Evolutionary conservation across 2,113 vertebrate species (phyloP).

Genomic region (Tetrao urogallus): DNA sequence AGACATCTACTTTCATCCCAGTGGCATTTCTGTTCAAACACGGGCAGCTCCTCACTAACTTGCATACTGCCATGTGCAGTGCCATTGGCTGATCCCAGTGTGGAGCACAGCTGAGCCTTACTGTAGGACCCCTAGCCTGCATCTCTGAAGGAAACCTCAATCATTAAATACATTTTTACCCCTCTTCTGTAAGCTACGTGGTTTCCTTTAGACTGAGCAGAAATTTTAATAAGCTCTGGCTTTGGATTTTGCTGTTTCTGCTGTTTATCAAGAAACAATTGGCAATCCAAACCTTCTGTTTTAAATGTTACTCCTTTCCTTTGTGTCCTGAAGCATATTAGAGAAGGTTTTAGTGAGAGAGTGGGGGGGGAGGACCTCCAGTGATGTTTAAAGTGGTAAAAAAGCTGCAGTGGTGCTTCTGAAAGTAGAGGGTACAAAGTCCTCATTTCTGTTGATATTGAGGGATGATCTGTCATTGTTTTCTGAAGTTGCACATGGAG

Average conservation of each 20-base stretch:
- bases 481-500: not conserved
- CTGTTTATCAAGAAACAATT: constrained; percentile 2
- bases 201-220: constrained; percentile 13
- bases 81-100: constrained; percentile 51
- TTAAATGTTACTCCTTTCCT: constrained; percentile 17
- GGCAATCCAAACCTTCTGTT: not conserved
- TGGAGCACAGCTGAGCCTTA: constrained; percentile 13
- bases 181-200: not conserved
- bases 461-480: not conserved
- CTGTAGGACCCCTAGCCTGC: not conserved
- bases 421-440: not conserved
- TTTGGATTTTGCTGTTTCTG: constrained; percentile 19
- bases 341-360: not conserved
- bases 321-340: not conserved
- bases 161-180: not conserved
- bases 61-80: constrained; percentile 18
- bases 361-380: not conserved
- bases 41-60: not conserved
- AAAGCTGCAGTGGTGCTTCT: not conserved
- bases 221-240: not conserved
- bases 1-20: constrained; percentile 77
- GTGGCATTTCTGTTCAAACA: constrained; percentile 68
- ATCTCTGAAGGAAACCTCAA: not conserved
- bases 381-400: not conserved
- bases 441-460: not conserved